Conservation (phyloP, 2,113 vertebrate species). For the Ranitomeya imitator region DNA sequence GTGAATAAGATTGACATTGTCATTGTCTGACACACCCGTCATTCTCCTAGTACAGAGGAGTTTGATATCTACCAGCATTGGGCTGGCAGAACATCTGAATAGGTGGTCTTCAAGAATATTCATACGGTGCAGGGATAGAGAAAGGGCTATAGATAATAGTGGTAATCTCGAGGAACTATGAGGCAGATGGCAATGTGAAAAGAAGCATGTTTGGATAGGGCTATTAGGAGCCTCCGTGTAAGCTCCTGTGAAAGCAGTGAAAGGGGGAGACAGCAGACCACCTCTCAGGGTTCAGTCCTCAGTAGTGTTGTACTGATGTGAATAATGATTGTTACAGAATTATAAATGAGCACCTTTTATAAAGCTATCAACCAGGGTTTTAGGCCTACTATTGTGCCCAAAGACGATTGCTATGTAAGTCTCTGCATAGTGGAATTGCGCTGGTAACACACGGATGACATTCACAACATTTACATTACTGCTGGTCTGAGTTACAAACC, state of each 20-base stretch:
- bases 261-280: conserved; percentile 30
- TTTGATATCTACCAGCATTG: neutral
- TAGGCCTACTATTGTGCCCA: neutral
- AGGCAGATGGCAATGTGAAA: conserved; percentile 51
- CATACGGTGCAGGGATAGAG: conserved; percentile 5
- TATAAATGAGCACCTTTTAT: conserved; percentile 22
- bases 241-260: conserved; percentile 31
- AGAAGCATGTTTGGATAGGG: conserved; percentile 52
- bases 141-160: conserved; percentile 36
- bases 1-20: neutral
- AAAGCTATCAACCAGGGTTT: conserved; percentile 3
- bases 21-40: neutral
- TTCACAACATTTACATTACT: neutral
- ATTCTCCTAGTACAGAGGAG: neutral
- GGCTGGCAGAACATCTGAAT: neutral
- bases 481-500: neutral
- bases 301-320: conserved; percentile 27
- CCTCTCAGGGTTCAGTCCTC: conserved; percentile 9
- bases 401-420: neutral
- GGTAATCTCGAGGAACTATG: conserved; percentile 13
- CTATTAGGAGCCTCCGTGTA: conserved; percentile 45
- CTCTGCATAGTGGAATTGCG: neutral
- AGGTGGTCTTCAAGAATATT: conserved; percentile 22
- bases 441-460: neutral
- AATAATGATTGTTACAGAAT: conserved; percentile 26